Percentiles rank a stretch among this genome's conserved stretches.
phyloP scores from a whole-genome alignment of 2,113 vertebrate genomes.

The Apistogramma diplotaenia region DNA sequence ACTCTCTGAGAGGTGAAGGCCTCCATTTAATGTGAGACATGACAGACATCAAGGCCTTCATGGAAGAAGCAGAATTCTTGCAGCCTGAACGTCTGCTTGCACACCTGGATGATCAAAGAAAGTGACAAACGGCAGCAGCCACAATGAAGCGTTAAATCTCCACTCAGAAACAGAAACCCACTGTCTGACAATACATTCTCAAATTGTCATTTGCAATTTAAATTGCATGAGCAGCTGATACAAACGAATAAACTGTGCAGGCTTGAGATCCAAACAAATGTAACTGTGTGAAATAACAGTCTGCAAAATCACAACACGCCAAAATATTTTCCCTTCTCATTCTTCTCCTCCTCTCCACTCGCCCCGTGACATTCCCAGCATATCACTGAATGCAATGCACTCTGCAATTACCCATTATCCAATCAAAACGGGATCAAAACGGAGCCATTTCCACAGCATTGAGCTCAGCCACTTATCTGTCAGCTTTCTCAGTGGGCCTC shows the following conservation, averaged over 20 bases:
- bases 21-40: conserved; percentile 51
- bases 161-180: background rate
- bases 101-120: conserved; percentile 49
- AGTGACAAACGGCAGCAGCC: background rate
- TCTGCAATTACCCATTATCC: conserved; percentile 72
- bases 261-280: conserved; percentile 39
- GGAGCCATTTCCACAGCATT: conserved; percentile 60
- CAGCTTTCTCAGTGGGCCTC: conserved; percentile 47
- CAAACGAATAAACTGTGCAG: conserved; percentile 24
- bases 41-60: conserved; percentile 27
- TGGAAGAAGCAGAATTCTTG: conserved; percentile 24
- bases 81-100: conserved; percentile 25
- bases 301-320: conserved; percentile 28
- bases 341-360: conserved; percentile 17
- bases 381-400: conserved; percentile 63
- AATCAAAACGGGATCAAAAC: conserved; percentile 65
- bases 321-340: conserved; percentile 48
- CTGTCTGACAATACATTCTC: background rate
- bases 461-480: conserved; percentile 62
- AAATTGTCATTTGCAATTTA: conserved; percentile 49
- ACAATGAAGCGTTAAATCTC: background rate
- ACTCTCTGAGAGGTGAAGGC: conserved; percentile 38
- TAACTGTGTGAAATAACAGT: conserved; percentile 52
- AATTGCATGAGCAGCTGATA: conserved; percentile 28
- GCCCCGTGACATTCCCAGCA: conserved; percentile 38